Base-by-base conservation (phyloP, 2,888 invertebrate species). In the Cosmopolites sordidus region DNA sequence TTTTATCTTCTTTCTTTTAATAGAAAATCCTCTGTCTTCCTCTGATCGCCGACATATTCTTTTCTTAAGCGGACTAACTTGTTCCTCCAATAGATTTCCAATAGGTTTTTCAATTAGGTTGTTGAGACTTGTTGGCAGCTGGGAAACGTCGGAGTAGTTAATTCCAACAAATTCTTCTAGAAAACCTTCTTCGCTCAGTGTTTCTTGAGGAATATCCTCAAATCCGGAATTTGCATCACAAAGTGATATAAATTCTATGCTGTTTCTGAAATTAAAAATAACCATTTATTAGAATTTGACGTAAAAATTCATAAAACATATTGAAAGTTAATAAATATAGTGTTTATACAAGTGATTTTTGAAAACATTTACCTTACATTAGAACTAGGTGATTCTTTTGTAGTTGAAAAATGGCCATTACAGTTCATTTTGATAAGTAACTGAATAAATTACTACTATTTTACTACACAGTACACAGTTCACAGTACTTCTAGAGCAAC, bases 141-240 rank as follows among this genome's bases (percentile, higher is more conserved):
- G n/a, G 1, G 15, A 5, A 9, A 12, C 37, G 33, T 18, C 38
- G 11, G 30, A 5, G 18, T 48, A 42, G 14, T 17, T 27, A 27
- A 58, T 44, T 42, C 51, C 54, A 9, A 51, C 16, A 17, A 58
- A 58, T 43, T 54, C 54, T 37, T 58, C 54, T 5, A 58, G 16
- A 38, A 58, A 51, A n/a, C 15, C 44, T 2, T 51, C 51, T n/a
- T 54, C 58, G 14, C 33, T 40, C 12, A 43, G 15, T 0, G 41
- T 38, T 30, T 50, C 57, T 11, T 40, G 11, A 14, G 39, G 37
- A 33, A 38, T 9, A 33, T 54, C 57, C 2, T 57, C 54, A 15
- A 48, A 58, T 8, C 58, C 58, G 8, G 58, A 58, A 16, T 51
- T 54, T 2, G 51, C 29, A 29, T 58, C 58, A 40, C 39, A 54